A percentile compares a stretch with the other conserved stretches of the same genome.
phyloP scores from a whole-genome alignment of 2,888 invertebrate genomes.

The Callinectes sapidus region DNA sequence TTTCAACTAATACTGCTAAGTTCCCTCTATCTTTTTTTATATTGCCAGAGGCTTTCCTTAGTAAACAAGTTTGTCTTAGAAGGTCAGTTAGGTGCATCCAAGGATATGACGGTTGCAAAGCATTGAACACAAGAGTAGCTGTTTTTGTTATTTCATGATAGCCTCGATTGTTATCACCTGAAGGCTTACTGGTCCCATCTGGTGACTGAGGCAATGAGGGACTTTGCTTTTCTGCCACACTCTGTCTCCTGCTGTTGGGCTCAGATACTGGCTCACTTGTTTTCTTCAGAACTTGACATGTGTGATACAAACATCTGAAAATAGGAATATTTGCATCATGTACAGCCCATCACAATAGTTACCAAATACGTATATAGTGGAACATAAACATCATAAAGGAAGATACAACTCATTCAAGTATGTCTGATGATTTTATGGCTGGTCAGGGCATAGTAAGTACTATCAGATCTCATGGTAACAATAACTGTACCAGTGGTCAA shows the following conservation, averaged over 20 bases:
- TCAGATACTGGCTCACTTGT: slow-evolving; percentile 40
- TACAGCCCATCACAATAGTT: neutral
- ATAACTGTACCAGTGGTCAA: neutral
- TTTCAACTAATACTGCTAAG: slow-evolving; percentile 38
- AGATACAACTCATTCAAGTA: neutral
- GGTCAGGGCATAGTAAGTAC: neutral
- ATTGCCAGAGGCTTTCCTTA: neutral
- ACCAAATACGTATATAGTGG: neutral
- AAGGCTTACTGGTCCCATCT: slow-evolving; percentile 40
- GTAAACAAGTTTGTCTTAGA: slow-evolving; percentile 58
- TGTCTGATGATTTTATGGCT: neutral
- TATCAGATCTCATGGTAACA: neutral
- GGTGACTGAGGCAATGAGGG: slow-evolving; percentile 39
- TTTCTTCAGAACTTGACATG: slow-evolving; percentile 64
- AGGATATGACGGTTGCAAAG: slow-evolving; percentile 89
- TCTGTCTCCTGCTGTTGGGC: slow-evolving; percentile 57
- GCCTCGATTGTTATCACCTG: slow-evolving; percentile 74
- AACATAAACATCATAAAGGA: neutral
- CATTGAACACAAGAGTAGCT: slow-evolving; percentile 88
- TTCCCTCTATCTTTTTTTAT: neutral
- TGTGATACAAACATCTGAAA: slow-evolving; percentile 72
- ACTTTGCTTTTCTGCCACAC: slow-evolving; percentile 48
- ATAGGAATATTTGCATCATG: neutral
- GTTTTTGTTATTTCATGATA: slow-evolving; percentile 86
- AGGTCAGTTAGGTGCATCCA: slow-evolving; percentile 79